Base-by-base conservation (phyloP, 1,140 invertebrate genomes). In the Caerostris darwini region DNA sequence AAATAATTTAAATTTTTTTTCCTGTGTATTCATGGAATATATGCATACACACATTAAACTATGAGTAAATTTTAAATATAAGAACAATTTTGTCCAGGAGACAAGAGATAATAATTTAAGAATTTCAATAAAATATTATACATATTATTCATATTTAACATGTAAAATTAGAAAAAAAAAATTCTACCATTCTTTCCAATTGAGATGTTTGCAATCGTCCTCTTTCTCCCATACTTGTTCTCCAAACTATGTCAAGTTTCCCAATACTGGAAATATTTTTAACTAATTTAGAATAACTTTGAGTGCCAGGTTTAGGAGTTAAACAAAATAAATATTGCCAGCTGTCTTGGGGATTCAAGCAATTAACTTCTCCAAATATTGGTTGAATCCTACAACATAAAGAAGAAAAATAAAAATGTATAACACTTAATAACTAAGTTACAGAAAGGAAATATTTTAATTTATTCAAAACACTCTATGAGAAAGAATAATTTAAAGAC, bases 161-260 rank as follows among this genome's bases (percentile, higher is more conserved):
- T 34, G 58, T 59, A 59, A 3, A 77, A 8, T 82, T 17, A 59
- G 34, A 58, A 86, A 85, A 58, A 85, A 58, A 53, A 14, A 57
- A 64, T 88, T 3, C 12, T 64, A 93, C 82, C 97, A 98, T 97
- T 97, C 98, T 97, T 96, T 99, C 98, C 61, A 99, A 96, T 95
- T 99, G 98, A 96, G 98, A 99, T 17, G 99, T 99, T 96, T 99
- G 99, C 88, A 99, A 96, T 95, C 99, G 97, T 58, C 99, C 99
- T 95, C 98, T 97, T 96, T 99, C 99, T 8, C 99, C 99, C 94
- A 99, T 97, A 96, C 98, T 98, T 69, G 98, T 99, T 95, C 98
- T 97, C 99, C 99, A 99, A 6, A 99, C 98, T 95, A 99, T 99
- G 96, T 99, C 99, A 50, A 99, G 96, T 96, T 99, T 99, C 3